These are phyloP conservation scores for Cyanoliseus patagonus DNA, from an alignment of 2,113 vertebrate species.

Conservation along the genomic window DNA sequence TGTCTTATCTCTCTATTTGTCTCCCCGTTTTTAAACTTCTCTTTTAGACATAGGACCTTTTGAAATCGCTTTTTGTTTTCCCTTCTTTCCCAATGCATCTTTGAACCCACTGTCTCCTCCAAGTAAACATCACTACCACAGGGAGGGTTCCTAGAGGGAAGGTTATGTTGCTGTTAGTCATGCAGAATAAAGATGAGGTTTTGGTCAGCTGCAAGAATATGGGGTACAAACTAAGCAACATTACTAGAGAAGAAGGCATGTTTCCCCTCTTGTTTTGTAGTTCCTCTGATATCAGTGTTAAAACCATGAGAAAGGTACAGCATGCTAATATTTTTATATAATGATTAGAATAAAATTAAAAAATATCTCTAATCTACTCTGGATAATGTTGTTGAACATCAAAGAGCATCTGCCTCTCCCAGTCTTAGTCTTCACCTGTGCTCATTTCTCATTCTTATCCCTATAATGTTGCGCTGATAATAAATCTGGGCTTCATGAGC, in stretches of 20 bases:
- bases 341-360: not conserved
- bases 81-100: not conserved
- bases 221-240: not conserved
- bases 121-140: not conserved
- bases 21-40: not conserved
- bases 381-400: not conserved
- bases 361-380: not conserved
- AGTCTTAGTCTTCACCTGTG: not conserved
- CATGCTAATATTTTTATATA: not conserved
- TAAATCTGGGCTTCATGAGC: not conserved
- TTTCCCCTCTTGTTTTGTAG: not conserved
- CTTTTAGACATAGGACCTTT: not conserved
- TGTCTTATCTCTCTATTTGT: slow-evolving; percentile 47
- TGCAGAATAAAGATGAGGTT: not conserved
- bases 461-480: not conserved
- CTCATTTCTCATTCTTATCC: not conserved
- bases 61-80: not conserved
- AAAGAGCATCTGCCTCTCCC: not conserved
- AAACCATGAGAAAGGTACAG: not conserved
- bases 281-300: not conserved
- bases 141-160: not conserved
- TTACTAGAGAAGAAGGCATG: not conserved
- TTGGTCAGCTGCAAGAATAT: not conserved
- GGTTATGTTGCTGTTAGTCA: not conserved
- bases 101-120: not conserved